Percentiles rank a stretch among this genome's conserved stretches.
Conservation (phyloP, 2,888 invertebrate species). For the Sinodicranocentrus sp. region DNA sequence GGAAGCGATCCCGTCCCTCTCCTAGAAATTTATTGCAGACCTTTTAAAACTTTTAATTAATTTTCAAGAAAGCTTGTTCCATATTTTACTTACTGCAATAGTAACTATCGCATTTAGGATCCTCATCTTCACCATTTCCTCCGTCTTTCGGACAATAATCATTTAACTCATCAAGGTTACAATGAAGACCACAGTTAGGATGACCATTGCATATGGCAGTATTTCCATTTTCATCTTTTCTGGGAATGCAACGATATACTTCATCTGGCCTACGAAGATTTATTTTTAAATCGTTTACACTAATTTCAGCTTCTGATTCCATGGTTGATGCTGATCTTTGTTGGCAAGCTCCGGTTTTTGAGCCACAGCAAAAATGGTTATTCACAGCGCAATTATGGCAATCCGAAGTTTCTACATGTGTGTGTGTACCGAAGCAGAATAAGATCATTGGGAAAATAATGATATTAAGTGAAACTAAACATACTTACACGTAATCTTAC, state of each 20-base stretch:
- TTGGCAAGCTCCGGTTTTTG: slow-evolving; percentile 16
- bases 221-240: background rate
- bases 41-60: background rate
- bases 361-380: slow-evolving; percentile 59
- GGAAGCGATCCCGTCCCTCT: slow-evolving; percentile 40
- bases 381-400: slow-evolving; percentile 2
- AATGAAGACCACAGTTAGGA: slow-evolving; percentile 65
- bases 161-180: slow-evolving; percentile 57
- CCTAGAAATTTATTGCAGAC: no score
- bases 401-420: slow-evolving; percentile 28
- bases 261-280: background rate
- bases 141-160: slow-evolving; percentile 14
- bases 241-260: slow-evolving; percentile 57
- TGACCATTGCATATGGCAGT: slow-evolving; percentile 54
- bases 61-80: background rate
- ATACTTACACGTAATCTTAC: no score
- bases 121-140: background rate
- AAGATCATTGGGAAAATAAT: background rate
- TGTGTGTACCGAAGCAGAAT: background rate
- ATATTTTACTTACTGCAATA: slow-evolving; percentile 24
- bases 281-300: no score
- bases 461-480: background rate
- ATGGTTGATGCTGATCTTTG: background rate
- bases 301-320: background rate
- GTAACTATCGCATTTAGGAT: slow-evolving; percentile 17